Evolutionary conservation across 2,113 vertebrate genomes (phyloP).

Genomic region (Perca fluviatilis): DNA sequence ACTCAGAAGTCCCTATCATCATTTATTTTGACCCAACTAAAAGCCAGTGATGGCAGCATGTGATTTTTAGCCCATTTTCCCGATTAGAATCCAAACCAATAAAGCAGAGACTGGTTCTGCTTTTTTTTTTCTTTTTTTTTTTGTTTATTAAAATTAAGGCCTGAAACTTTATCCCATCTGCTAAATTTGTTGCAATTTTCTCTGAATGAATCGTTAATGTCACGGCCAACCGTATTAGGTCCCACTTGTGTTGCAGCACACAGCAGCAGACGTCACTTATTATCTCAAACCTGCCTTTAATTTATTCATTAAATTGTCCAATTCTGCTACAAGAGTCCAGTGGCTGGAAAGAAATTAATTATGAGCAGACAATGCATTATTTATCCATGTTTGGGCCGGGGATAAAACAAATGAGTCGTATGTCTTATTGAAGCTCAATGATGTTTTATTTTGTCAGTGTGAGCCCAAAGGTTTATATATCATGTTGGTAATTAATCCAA

Average conservation of each 20-base stretch:
- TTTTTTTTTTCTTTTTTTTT: conserved; percentile 15
- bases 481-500: conserved; percentile 11
- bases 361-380: conserved; percentile 51
- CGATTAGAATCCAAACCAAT: conserved; percentile 77
- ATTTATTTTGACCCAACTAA: conserved; percentile 54
- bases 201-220: conserved; percentile 67
- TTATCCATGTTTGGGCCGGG: conserved; percentile 8
- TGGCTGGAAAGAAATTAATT: conserved; percentile 59
- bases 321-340: conserved; percentile 32
- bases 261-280: conserved; percentile 55
- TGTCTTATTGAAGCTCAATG: conserved; percentile 25
- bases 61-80: conserved; percentile 78
- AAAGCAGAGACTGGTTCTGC: conserved; percentile 19
- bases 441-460: conserved; percentile 37
- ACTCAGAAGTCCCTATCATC: conserved; percentile 33
- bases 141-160: conserved; percentile 37
- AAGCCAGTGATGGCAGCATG: conserved; percentile 71
- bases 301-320: conserved; percentile 82
- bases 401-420: conserved; percentile 25
- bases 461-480: conserved; percentile 5
- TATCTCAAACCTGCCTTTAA: conserved; percentile 60
- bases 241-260: conserved; percentile 63
- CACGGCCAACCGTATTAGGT: conserved; percentile 56
- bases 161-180: conserved; percentile 46
- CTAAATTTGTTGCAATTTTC: conserved; percentile 63